phyloP scores from a whole-genome alignment of 2,888 invertebrate species.

The Saturnia pavonia region DNA sequence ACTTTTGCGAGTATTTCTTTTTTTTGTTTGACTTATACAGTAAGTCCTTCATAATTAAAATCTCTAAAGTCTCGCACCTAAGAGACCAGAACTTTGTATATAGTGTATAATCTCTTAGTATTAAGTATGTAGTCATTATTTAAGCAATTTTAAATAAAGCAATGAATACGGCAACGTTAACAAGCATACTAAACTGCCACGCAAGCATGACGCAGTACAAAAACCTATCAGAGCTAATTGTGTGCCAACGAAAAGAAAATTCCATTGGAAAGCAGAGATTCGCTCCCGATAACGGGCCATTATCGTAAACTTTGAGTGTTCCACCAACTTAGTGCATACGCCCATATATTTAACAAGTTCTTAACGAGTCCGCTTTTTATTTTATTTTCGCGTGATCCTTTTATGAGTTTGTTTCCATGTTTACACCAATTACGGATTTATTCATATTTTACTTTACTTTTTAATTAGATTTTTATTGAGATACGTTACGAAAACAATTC shows the following conservation, averaged over 20 bases:
- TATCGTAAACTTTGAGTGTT: slow-evolving; percentile 68
- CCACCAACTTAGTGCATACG: slow-evolving; percentile 63
- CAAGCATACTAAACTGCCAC: slow-evolving; percentile 33
- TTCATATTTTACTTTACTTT: background rate
- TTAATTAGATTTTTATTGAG: background rate
- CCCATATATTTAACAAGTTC: slow-evolving; percentile 52
- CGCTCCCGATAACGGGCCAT: slow-evolving; percentile 66
- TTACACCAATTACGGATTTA: slow-evolving; percentile 40
- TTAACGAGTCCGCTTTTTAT: slow-evolving; percentile 59
- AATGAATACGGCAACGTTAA: slow-evolving; percentile 32
- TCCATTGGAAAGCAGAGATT: slow-evolving; percentile 65
- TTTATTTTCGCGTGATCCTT: slow-evolving; percentile 64
- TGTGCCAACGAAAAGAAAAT: slow-evolving; percentile 74
- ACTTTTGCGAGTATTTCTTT: too few relatives aligned
- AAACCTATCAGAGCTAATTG: slow-evolving; percentile 77
- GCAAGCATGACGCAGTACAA: slow-evolving; percentile 68
- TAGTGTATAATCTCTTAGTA: too few relatives aligned
- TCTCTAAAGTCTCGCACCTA: too few relatives aligned
- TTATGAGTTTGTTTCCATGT: slow-evolving; percentile 46
- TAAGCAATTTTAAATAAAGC: slow-evolving; percentile 7
- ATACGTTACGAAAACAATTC: background rate
- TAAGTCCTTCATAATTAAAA: too few relatives aligned
- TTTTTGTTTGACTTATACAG: too few relatives aligned
- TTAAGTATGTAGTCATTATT: too few relatives aligned
- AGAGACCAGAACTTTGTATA: too few relatives aligned